Conservation (phyloP, 1,140 invertebrate species). For the Hyphantria cunea region DNA sequence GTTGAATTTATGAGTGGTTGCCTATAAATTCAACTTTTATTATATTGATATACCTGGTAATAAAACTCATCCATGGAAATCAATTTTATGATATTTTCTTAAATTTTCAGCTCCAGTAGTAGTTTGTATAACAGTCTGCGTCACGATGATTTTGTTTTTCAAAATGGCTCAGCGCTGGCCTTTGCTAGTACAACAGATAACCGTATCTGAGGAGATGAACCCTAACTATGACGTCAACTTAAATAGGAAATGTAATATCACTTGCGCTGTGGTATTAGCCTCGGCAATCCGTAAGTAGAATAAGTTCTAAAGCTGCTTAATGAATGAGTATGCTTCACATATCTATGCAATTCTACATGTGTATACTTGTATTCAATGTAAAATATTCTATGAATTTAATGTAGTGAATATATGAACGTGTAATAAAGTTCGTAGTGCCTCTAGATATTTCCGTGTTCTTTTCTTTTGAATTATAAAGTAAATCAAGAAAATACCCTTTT, state of each 20-base stretch:
- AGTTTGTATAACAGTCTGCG: slow-evolving; percentile 57
- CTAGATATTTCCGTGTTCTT: no score
- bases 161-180: slow-evolving; percentile 57
- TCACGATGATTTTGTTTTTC: slow-evolving; percentile 58
- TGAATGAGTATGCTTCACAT: no score
- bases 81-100: background rate
- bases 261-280: slow-evolving; percentile 53
- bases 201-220: slow-evolving; percentile 53
- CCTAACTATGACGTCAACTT: slow-evolving; percentile 52
- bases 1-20: no score
- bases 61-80: background rate
- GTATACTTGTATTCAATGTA: no score
- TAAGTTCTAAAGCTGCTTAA: no score
- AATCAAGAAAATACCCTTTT: no score
- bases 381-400: no score
- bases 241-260: slow-evolving; percentile 54
- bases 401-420: no score
- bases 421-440: no score
- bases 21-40: background rate
- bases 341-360: no score
- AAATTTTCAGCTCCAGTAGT: slow-evolving; percentile 60
- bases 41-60: background rate
- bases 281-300: slow-evolving; percentile 57
- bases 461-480: no score
- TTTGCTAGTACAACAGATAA: slow-evolving; percentile 43